Conservation (phyloP, 2,888 invertebrate genomes). For the Cheilosia scutellata region DNA sequence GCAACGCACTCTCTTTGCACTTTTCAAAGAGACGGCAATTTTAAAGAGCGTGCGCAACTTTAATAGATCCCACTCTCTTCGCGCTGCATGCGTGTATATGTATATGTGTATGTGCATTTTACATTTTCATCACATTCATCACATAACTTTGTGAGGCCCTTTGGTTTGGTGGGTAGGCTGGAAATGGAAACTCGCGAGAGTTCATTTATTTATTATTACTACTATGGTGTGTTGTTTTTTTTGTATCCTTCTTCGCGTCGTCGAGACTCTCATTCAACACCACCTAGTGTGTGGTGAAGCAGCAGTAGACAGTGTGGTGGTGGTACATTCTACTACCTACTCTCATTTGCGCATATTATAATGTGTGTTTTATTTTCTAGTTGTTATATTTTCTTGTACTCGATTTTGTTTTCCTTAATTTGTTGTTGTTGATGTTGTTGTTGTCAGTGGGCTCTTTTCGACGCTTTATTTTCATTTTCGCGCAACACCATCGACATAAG, state of each 20-base stretch:
- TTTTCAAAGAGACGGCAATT: too few relatives aligned
- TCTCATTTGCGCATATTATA: conserved; percentile 65
- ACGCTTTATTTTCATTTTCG: conserved; percentile 69
- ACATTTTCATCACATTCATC: not conserved
- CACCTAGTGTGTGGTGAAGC: conserved; percentile 33
- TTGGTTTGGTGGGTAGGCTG: conserved; percentile 34
- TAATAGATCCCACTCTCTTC: conserved; percentile 5
- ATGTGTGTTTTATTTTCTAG: conserved; percentile 57
- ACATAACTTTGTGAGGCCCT: conserved; percentile 28
- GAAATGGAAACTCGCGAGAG: conserved; percentile 14
- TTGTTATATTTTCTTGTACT: conserved; percentile 59
- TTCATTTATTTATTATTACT: conserved; percentile 67
- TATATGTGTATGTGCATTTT: not conserved
- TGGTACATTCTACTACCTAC: conserved; percentile 43
- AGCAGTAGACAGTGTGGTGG: conserved; percentile 58
- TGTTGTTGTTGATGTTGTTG: conserved; percentile 37
- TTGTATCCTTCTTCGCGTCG: conserved; percentile 30
- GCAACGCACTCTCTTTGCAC: too few relatives aligned
- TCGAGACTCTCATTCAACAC: conserved; percentile 29
- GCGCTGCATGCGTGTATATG: not conserved
- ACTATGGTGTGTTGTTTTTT: conserved; percentile 21
- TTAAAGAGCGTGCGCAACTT: conserved; percentile 37
- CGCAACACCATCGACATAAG: conserved; percentile 70
- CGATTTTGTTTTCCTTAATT: conserved; percentile 67
- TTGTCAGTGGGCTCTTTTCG: conserved; percentile 30